Percentiles rank a stretch among this genome's conserved stretches.
Conservation (phyloP, 2,113 vertebrate genomes). For the Vulpes ferrilata region DNA sequence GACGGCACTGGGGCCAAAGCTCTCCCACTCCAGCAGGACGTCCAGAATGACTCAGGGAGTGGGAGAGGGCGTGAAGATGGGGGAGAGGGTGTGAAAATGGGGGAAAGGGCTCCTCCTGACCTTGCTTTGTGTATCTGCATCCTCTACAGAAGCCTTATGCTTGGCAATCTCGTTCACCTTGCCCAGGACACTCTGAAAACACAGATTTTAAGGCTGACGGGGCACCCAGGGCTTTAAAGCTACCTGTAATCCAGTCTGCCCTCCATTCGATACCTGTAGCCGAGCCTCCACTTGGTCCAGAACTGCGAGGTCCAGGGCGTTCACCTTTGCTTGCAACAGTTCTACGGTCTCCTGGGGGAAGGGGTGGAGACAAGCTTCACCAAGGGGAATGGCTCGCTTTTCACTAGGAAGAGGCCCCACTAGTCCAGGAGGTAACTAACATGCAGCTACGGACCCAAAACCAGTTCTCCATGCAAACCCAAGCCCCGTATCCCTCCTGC, state of each 20-base stretch:
- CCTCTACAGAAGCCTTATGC: conserved; percentile 95
- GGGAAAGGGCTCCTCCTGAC: conserved; percentile 81
- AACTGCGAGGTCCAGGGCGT: conserved; percentile 92
- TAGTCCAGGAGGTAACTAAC: not conserved
- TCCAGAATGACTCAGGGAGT: not conserved
- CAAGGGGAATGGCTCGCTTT: not conserved
- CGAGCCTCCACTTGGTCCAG: conserved; percentile 97
- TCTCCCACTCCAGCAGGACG: not conserved
- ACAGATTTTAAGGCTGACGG: conserved; percentile 30
- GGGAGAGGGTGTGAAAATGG: not conserved
- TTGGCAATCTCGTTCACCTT: conserved; percentile 99
- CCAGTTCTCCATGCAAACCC: not conserved
- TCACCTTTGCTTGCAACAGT: conserved; percentile 95
- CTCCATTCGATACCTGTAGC: conserved; percentile 90
- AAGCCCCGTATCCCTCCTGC: not conserved
- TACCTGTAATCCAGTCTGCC: not conserved
- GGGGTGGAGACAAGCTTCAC: not conserved
- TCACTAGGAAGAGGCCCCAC: not conserved
- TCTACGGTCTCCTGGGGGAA: conserved; percentile 93
- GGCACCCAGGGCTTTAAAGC: not conserved
- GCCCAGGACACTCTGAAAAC: conserved; percentile 93
- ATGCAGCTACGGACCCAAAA: not conserved
- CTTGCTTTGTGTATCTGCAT: conserved; percentile 97
- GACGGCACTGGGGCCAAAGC: not conserved
- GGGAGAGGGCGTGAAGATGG: not conserved